Evolutionary conservation across 2,797 vertebrate species (phyloP).

Genomic region (Poeciliopsis presidionis): DNA sequence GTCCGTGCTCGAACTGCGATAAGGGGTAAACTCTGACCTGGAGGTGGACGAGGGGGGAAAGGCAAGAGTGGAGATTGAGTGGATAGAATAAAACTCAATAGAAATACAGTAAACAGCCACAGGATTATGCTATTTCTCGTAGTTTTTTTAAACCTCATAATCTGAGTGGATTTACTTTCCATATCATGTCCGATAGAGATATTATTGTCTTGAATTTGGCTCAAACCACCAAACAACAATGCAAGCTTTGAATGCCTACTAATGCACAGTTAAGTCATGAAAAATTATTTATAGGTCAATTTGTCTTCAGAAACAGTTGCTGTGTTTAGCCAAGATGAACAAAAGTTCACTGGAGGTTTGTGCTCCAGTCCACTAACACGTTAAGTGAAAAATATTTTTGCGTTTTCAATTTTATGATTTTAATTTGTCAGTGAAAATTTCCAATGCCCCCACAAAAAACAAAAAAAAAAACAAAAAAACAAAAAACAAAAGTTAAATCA

Average conservation of each 20-base stretch:
- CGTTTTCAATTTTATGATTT: neutral
- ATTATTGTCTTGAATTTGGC: neutral
- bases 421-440: neutral
- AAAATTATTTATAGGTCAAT: neutral
- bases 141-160: neutral
- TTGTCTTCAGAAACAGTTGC: neutral
- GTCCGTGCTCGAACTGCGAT: constrained; percentile 85
- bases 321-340: neutral
- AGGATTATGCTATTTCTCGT: neutral
- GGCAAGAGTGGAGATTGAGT: neutral
- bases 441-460: neutral
- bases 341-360: neutral
- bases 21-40: constrained; percentile 93
- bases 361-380: neutral
- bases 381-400: neutral
- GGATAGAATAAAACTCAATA: neutral
- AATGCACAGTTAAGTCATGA: neutral
- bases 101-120: neutral
- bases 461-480: neutral
- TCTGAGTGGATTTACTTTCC: neutral
- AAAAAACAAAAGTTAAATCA: neutral
- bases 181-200: neutral
- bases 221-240: neutral
- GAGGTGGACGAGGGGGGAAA: neutral
- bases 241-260: neutral